Evolutionary conservation across 1,140 invertebrate species (phyloP).

Genomic region (Platyura marginata): DNA sequence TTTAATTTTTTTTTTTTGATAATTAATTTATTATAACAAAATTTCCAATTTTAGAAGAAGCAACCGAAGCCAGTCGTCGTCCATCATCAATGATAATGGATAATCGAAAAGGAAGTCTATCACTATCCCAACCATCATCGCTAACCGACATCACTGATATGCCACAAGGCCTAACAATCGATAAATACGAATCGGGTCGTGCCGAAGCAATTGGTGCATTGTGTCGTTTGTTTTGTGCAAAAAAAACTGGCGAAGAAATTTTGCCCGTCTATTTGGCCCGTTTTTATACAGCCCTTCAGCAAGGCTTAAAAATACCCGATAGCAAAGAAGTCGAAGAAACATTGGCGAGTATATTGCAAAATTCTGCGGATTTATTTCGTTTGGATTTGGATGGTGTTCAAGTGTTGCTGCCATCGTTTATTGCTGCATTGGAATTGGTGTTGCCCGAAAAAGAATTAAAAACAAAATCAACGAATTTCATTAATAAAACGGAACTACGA

Average conservation of each 20-base stretch:
- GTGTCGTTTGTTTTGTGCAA: conserved; percentile 89
- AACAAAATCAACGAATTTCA: conserved; percentile 35
- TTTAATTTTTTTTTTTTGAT: background rate
- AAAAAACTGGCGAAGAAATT: conserved; percentile 90
- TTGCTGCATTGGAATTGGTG: conserved; percentile 76
- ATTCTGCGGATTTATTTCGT: conserved; percentile 63
- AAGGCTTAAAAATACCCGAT: conserved; percentile 55
- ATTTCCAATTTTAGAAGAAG: conserved; percentile 13
- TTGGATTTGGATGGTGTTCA: conserved; percentile 86
- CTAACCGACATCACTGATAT: conserved; percentile 17
- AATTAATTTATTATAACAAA: background rate
- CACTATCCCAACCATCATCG: conserved; percentile 22
- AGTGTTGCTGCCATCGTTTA: conserved; percentile 73
- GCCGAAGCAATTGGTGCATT: conserved; percentile 90
- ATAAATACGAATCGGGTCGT: conserved; percentile 62
- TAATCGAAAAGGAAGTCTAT: conserved; percentile 22
- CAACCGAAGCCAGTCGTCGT: conserved; percentile 20
- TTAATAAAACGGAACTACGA: conserved; percentile 58
- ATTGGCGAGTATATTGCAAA: conserved; percentile 58
- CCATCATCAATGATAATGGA: conserved; percentile 25
- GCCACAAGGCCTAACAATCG: conserved; percentile 28
- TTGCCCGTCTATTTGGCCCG: conserved; percentile 84
- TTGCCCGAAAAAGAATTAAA: conserved; percentile 59
- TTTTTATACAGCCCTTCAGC: conserved; percentile 82
- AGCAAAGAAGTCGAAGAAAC: conserved; percentile 47